These are phyloP conservation scores for Anser cygnoides DNA, from an alignment of 2,113 vertebrate genomes.

Conservation along the genomic window DNA sequence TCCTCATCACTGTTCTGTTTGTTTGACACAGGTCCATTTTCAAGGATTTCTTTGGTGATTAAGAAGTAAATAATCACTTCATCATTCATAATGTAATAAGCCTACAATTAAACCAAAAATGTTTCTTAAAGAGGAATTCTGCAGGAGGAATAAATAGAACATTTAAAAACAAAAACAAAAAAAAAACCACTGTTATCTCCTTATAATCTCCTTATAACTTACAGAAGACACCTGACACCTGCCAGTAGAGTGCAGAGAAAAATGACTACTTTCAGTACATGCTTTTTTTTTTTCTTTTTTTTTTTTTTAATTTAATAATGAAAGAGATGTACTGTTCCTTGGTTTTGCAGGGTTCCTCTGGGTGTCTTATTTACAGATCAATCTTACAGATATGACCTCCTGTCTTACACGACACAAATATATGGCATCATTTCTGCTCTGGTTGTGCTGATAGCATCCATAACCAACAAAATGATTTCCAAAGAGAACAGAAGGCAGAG, in stretches of 20 bases:
- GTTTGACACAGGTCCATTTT: not conserved
- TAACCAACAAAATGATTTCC: not conserved
- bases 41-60: not conserved
- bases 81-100: not conserved
- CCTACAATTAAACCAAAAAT: not conserved
- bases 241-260: not conserved
- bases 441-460: not conserved
- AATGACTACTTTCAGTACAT: not conserved
- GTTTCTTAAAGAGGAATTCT: not conserved
- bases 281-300: not conserved
- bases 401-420: not conserved
- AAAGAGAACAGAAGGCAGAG: slow-evolving; percentile 42
- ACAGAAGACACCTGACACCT: not conserved
- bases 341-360: not conserved
- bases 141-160: not conserved
- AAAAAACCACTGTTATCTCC: not conserved
- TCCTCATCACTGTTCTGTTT: not conserved
- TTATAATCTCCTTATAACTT: not conserved
- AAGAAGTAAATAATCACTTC: not conserved
- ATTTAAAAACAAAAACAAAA: not conserved
- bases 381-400: not conserved
- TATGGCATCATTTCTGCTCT: not conserved
- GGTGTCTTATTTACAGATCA: not conserved
- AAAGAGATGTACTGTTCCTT: not conserved
- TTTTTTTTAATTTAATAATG: not conserved